Evolutionary conservation across 1,140 invertebrate species (phyloP), one percentile per base, ranked within the genome.

Genomic region (Chymomyza costata): DNA sequence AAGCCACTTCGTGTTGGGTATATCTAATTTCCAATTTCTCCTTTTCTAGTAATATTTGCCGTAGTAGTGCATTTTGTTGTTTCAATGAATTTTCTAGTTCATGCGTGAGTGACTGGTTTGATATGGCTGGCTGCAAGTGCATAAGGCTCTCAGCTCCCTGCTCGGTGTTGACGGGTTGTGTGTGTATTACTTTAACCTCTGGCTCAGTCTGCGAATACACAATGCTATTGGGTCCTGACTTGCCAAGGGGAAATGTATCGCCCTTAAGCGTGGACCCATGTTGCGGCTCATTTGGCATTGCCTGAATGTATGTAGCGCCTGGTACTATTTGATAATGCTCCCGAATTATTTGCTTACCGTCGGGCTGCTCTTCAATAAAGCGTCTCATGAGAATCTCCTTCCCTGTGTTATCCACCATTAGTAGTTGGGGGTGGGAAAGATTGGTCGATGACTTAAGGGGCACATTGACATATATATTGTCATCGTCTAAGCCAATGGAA

Each of bases 311-410:
- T 0, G 74, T 81, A 13, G 67, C 63, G 3, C 74, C 78, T 10
- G 74, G 65, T 46, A 89, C 87, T 64, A 87, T 87, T 73, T 90
- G 91, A 67, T 87, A 87, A 32, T 87, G 88, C 18, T 90, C 88
- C 28, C 89, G 86, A 14, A 86, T 86, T 6, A 86, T 86, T 30
- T 86, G 84, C 48, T 86, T 86, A 6, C 84, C 90, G 67, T 90
- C 89, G 0, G 88, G 88, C 76, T 94, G 92, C 86, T 94, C 93
- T 65, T 93, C 91, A 51, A 95, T 95, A 74, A 93, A 94, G 40
- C 93, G 86, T 66, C 91, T 88, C 88, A 94, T 90, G 2, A 95
- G 86, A 60, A 93, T 91, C 80, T 94, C 91, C 86, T 95, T 95
- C 0, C 93, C 93, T 54, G 90, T 90, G 32, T 84, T 78, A 60